These are phyloP conservation scores for Callimico goeldii DNA, from an alignment of 2,797 vertebrate genomes.

Conservation along the genomic window DNA sequence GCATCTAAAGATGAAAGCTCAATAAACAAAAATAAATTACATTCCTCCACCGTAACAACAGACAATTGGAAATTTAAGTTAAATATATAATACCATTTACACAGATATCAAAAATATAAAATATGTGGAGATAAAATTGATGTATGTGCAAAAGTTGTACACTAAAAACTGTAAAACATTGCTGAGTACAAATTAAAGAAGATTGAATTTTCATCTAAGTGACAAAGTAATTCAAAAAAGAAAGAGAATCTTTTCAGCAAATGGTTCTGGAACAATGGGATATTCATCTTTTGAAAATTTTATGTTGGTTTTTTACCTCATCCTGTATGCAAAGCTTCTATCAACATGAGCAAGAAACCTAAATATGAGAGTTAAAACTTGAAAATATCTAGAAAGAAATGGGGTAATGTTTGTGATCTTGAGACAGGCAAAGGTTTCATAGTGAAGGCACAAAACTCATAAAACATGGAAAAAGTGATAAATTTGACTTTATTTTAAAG, in stretches of 20 bases:
- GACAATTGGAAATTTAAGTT: neutral
- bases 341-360: neutral
- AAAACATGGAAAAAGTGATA: neutral
- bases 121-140: neutral
- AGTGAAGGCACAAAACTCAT: neutral
- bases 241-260: neutral
- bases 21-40: neutral
- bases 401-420: neutral
- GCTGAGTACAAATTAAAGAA: neutral
- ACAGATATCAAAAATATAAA: neutral
- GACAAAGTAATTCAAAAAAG: neutral
- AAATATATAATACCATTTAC: neutral
- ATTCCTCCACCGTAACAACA: neutral
- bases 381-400: neutral
- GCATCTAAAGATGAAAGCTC: neutral
- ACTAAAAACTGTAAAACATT: neutral
- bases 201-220: neutral
- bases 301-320: neutral
- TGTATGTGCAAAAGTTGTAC: neutral
- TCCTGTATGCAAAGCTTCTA: neutral
- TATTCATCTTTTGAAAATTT: neutral
- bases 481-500: neutral
- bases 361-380: neutral
- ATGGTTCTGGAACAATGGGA: neutral
- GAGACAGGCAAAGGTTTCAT: neutral